These are phyloP conservation scores for Myzus persicae DNA, from an alignment of 1,140 invertebrate species.

Conservation along the genomic window DNA sequence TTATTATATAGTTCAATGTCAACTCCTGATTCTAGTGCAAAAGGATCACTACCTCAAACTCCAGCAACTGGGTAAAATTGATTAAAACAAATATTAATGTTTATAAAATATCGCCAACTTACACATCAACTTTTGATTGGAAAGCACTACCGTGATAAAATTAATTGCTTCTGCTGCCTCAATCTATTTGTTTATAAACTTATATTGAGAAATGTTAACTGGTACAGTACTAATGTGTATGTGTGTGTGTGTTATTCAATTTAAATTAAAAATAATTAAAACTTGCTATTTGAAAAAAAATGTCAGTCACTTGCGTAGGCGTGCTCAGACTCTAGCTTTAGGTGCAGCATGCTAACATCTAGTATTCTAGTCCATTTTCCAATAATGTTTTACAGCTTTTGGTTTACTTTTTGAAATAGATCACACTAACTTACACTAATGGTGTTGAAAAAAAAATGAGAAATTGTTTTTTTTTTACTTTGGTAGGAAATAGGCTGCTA, in stretches of 20 bases:
- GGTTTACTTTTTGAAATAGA: too few relatives aligned
- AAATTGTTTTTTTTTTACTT: too few relatives aligned
- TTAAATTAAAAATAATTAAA: too few relatives aligned
- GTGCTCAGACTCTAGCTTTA: too few relatives aligned
- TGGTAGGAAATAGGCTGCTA: too few relatives aligned
- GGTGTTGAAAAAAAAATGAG: too few relatives aligned
- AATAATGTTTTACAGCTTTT: too few relatives aligned
- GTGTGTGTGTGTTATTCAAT: background rate
- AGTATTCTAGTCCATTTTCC: too few relatives aligned
- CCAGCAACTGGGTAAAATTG: conserved; percentile 39
- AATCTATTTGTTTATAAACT: too few relatives aligned
- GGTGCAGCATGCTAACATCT: too few relatives aligned
- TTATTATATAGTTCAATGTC: conserved; percentile 49
- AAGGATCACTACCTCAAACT: conserved; percentile 54
- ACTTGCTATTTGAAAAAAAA: background rate
- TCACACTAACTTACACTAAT: too few relatives aligned
- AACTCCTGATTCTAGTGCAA: conserved; percentile 49
- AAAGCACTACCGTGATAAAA: background rate
- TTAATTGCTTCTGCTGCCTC: background rate
- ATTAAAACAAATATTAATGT: conserved; percentile 1
- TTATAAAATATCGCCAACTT: background rate
- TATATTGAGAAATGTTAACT: background rate
- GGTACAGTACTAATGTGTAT: background rate
- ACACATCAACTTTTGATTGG: background rate
- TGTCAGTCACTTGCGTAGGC: background rate